Conservation (phyloP, 2,888 invertebrate genomes). For the Ormyrus thymus region DNA sequence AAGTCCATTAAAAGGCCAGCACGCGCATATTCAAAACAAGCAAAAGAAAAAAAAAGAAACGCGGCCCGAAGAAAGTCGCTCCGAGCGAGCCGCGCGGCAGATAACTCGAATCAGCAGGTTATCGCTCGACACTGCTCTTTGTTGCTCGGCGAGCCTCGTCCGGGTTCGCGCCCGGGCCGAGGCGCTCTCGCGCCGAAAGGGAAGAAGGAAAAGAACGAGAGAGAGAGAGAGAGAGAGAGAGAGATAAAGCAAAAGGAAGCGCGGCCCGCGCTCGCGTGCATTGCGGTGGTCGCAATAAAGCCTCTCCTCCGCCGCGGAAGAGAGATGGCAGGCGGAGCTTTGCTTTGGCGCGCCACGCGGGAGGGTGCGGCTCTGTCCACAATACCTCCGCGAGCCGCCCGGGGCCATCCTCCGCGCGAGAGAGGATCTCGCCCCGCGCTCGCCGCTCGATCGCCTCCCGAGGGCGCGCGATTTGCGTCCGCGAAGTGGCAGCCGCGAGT, state of each 20-base stretch:
- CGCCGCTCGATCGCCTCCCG: background rate
- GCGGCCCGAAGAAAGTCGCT: slow-evolving; percentile 21
- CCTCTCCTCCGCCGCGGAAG: slow-evolving; percentile 55
- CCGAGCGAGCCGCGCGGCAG: background rate
- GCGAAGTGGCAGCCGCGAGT: slow-evolving; percentile 25
- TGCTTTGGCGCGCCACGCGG: slow-evolving; percentile 66
- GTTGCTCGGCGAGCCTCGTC: background rate
- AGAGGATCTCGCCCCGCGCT: slow-evolving; percentile 14
- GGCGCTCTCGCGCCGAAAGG: slow-evolving; percentile 16
- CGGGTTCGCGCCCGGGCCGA: background rate
- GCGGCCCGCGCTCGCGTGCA: slow-evolving; percentile 44
- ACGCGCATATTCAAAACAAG: too few relatives aligned
- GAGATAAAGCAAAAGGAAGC: background rate
- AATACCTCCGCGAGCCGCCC: slow-evolving; percentile 61
- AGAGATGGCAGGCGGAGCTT: slow-evolving; percentile 67
- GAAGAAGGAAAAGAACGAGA: slow-evolving; percentile 13
- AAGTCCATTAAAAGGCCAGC: too few relatives aligned
- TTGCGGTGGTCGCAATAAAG: slow-evolving; percentile 68
- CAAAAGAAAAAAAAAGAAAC: too few relatives aligned
- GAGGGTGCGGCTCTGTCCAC: slow-evolving; percentile 71
- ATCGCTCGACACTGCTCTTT: slow-evolving; percentile 48
- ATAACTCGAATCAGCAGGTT: slow-evolving; percentile 48
- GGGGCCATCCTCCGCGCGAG: background rate
- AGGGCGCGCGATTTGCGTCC: slow-evolving; percentile 48
- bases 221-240: slow-evolving; percentile 17